phyloP scores from a whole-genome alignment of 2,113 vertebrate genomes.

The Burhinus bistriatus region DNA sequence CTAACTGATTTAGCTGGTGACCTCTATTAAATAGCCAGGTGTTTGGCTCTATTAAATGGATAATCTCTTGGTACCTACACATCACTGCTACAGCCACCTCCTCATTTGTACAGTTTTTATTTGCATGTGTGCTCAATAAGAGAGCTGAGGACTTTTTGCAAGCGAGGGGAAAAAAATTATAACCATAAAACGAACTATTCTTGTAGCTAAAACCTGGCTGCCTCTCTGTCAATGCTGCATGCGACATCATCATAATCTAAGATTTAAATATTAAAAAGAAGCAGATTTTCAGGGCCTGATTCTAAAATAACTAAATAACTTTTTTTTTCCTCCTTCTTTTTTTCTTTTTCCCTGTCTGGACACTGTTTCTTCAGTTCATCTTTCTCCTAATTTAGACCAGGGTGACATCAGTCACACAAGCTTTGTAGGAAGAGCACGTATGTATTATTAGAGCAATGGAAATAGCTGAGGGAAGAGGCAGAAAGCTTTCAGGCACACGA shows the following conservation, averaged over 20 bases:
- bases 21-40: conserved; percentile 51
- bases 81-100: not conserved
- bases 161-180: not conserved
- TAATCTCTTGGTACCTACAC: conserved; percentile 24
- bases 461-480: not conserved
- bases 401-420: not conserved
- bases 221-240: not conserved
- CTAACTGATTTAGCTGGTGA: conserved; percentile 46
- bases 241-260: not conserved
- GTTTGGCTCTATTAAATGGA: conserved; percentile 37
- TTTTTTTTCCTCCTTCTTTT: no score
- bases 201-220: not conserved
- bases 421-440: not conserved
- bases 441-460: not conserved
- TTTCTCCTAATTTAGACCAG: not conserved
- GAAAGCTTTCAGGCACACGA: not conserved
- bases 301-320: not conserved
- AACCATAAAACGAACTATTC: not conserved
- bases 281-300: not conserved
- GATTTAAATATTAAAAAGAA: not conserved
- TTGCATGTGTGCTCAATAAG: not conserved
- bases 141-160: not conserved
- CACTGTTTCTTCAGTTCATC: not conserved
- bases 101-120: not conserved
- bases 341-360: not conserved